phyloP scores from a whole-genome alignment of 2,797 vertebrate species.

The Pagetopsis macropterus region DNA sequence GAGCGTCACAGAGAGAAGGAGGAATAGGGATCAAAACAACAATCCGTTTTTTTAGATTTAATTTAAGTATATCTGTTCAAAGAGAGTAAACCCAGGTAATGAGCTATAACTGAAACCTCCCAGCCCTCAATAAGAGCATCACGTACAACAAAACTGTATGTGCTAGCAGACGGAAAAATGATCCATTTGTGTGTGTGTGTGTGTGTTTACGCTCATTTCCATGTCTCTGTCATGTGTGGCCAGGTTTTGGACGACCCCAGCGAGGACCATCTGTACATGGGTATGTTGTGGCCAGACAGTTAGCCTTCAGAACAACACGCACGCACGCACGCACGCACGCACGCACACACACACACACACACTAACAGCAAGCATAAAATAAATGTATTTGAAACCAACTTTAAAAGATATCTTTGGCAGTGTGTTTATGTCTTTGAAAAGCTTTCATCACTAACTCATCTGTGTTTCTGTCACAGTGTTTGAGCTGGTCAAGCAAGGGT shows the following conservation, averaged over 20 bases:
- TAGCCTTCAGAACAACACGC: conserved; percentile 18
- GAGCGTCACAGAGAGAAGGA: not conserved
- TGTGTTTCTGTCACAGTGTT: conserved; percentile 88
- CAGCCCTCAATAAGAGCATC: not conserved
- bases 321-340: conserved; percentile 23
- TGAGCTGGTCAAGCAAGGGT: conserved; percentile 98
- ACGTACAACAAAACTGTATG: not conserved
- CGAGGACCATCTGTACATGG: conserved; percentile 99
- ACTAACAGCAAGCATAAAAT: not conserved
- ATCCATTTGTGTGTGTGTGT: not conserved
- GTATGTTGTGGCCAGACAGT: conserved; percentile 80
- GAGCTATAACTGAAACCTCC: not conserved
- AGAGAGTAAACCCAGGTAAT: too few relatives aligned
- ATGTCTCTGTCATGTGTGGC: conserved; percentile 63
- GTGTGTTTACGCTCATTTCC: conserved; percentile 50
- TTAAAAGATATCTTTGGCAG: not conserved
- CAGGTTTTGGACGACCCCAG: conserved; percentile 98
- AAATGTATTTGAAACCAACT: not conserved
- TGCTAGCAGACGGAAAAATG: not conserved
- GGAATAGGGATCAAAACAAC: not conserved
- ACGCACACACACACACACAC: conserved; percentile 5
- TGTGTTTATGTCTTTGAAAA: conserved; percentile 27
- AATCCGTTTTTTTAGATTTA: too few relatives aligned
- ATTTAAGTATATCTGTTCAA: too few relatives aligned
- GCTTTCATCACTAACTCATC: conserved; percentile 39